Conservation (phyloP, 2,797 vertebrate genomes). For the Alauda arvensis region DNA sequence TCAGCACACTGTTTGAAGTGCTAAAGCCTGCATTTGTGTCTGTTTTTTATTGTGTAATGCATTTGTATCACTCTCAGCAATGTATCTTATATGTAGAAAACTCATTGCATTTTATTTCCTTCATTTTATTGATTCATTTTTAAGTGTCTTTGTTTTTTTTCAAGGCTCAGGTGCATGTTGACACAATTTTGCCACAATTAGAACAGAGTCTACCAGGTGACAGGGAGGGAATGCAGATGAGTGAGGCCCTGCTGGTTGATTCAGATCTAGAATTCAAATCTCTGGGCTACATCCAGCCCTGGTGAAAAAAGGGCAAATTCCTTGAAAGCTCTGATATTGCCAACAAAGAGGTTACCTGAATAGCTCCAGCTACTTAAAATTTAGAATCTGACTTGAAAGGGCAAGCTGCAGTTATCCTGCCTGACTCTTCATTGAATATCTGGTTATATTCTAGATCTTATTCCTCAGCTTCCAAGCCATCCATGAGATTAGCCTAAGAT, state of each 20-base stretch:
- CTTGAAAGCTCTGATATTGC: background rate
- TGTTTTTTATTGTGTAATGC: background rate
- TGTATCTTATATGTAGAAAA: background rate
- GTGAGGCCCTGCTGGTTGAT: fast-evolving
- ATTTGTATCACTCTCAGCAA: background rate
- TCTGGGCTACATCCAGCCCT: background rate
- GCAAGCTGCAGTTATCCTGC: background rate
- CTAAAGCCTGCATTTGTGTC: background rate
- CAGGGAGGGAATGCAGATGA: background rate
- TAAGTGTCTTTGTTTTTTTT: background rate
- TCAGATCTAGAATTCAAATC: background rate
- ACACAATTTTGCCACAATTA: background rate
- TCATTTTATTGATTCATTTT: background rate
- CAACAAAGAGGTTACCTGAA: background rate
- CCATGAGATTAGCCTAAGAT: background rate
- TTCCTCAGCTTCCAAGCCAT: background rate
- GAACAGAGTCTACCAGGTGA: background rate
- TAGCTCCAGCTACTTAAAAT: background rate
- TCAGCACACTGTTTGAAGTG: background rate
- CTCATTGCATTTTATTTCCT: background rate
- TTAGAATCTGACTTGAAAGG: background rate
- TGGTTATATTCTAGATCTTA: background rate
- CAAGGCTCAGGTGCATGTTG: background rate
- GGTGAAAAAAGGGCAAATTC: background rate
- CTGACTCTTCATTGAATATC: background rate